These are phyloP conservation scores for Drosophila tanythrix DNA, from an alignment of 2,888 invertebrate species.

Conservation along the genomic window DNA sequence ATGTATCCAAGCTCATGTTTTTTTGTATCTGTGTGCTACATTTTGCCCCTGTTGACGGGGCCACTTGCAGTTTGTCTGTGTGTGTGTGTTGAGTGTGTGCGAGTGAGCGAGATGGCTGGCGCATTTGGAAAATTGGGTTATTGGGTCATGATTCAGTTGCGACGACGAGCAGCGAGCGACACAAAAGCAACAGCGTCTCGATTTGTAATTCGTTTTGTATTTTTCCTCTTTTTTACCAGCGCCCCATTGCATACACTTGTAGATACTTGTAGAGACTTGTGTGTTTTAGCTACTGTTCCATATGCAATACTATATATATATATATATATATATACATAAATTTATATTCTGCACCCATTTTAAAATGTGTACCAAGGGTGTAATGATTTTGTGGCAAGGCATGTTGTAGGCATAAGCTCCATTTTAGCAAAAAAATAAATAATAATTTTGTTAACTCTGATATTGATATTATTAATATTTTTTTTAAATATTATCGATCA, in stretches of 20 bases:
- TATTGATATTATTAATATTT: background rate
- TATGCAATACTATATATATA: constrained; percentile 42
- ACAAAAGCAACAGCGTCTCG: constrained; percentile 71
- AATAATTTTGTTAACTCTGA: background rate
- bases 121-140: constrained; percentile 78
- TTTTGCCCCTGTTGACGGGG: constrained; percentile 58
- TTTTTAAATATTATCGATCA: background rate
- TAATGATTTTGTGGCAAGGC: background rate
- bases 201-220: constrained; percentile 65
- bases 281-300: constrained; percentile 73
- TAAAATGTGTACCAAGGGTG: background rate
- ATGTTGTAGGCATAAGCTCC: background rate
- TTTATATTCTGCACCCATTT: background rate
- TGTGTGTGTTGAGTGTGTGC: constrained; percentile 2
- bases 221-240: constrained; percentile 33
- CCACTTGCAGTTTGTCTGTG: constrained; percentile 68
- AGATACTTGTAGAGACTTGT: constrained; percentile 64
- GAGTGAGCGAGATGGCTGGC: constrained; percentile 57
- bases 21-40: constrained; percentile 64
- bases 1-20: constrained; percentile 61
- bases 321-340: constrained; percentile 6
- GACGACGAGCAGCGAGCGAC: constrained; percentile 60
- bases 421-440: too few relatives aligned
- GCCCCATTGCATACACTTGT: constrained; percentile 51
- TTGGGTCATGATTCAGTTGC: constrained; percentile 83